These are phyloP conservation scores for Cephus runcator DNA, from an alignment of 2,888 invertebrate genomes.

Conservation along the genomic window DNA sequence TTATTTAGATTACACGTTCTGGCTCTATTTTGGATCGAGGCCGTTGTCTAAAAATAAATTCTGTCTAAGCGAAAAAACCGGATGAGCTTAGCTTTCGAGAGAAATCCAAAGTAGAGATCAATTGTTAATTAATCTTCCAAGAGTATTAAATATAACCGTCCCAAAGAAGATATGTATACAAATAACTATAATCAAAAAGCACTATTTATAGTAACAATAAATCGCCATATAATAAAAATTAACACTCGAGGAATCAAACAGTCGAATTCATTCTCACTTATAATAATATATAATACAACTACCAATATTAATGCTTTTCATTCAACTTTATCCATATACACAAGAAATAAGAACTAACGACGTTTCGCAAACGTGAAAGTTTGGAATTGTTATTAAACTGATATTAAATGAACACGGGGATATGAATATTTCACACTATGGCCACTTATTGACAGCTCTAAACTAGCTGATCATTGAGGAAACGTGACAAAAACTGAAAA, in stretches of 20 bases:
- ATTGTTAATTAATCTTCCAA: background rate
- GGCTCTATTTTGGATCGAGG: background rate
- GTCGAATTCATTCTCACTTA: background rate
- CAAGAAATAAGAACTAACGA: background rate
- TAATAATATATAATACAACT: background rate
- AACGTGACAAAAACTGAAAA: background rate
- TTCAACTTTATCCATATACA: background rate
- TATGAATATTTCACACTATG: background rate
- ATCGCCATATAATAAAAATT: background rate
- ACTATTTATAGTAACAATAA: background rate
- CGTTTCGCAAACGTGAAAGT: background rate
- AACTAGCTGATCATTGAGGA: conserved; percentile 2
- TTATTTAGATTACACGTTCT: background rate
- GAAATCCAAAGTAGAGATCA: background rate
- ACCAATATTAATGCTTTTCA: background rate
- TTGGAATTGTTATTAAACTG: background rate
- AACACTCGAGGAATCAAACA: background rate
- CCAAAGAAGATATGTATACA: background rate
- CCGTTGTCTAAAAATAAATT: background rate
- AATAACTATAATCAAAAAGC: background rate
- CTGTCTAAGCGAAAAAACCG: background rate
- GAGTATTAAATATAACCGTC: background rate
- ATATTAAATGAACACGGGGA: background rate
- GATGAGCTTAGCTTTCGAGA: conserved; percentile 2
- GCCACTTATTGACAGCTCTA: background rate